Conservation (phyloP, 2,797 vertebrate species). For the Syngnathus rostellatus region DNA sequence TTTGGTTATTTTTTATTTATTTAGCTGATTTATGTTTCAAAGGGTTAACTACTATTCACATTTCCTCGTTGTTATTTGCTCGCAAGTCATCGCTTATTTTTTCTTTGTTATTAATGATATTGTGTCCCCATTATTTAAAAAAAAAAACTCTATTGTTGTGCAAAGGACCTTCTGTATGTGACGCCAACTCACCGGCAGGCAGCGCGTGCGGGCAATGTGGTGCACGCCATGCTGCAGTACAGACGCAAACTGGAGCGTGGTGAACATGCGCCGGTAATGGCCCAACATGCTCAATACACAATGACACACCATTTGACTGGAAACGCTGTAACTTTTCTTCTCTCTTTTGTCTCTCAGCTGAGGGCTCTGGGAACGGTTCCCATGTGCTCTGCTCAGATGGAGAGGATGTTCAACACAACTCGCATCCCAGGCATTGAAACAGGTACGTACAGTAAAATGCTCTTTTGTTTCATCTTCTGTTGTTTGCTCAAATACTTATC, state of each 20-base stretch:
- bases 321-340: not conserved
- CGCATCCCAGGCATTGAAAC: slow-evolving; percentile 84
- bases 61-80: not conserved
- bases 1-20: not conserved
- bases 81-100: not conserved
- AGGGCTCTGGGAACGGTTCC: slow-evolving; percentile 83
- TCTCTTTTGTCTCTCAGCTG: slow-evolving; percentile 60
- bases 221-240: slow-evolving; percentile 85
- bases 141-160: not conserved
- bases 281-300: not conserved
- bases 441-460: slow-evolving; percentile 68
- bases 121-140: not conserved
- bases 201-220: slow-evolving; percentile 79
- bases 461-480: not conserved
- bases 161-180: slow-evolving; percentile 81
- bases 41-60: not conserved
- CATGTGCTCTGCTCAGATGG: slow-evolving; percentile 91
- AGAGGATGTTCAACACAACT: slow-evolving; percentile 93
- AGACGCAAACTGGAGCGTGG: slow-evolving; percentile 87
- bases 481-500: no score
- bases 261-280: slow-evolving; percentile 78
- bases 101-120: not conserved
- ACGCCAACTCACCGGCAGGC: slow-evolving; percentile 78
- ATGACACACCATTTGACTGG: not conserved
- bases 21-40: not conserved